These are phyloP conservation scores for Amphiprion clarkii DNA, from an alignment of 2,797 vertebrate species.

Conservation along the genomic window DNA sequence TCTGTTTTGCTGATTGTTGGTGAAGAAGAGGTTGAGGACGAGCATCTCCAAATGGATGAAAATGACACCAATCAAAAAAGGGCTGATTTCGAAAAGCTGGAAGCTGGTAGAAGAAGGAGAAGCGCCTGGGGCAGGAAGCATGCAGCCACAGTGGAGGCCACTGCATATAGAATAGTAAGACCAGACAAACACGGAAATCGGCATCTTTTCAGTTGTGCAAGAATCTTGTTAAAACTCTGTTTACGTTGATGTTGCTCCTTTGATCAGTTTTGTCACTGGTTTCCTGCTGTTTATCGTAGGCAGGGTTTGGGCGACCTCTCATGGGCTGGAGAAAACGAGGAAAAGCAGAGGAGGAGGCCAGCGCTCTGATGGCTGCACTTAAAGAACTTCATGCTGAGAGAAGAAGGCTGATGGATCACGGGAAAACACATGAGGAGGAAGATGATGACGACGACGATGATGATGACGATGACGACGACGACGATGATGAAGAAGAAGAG, in stretches of 20 bases:
- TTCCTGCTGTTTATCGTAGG: slow-evolving; percentile 44
- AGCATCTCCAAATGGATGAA: slow-evolving; percentile 17
- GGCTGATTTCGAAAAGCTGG: slow-evolving; percentile 1
- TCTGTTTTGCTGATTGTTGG: not conserved
- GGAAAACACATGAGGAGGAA: slow-evolving; percentile 55
- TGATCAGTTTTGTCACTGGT: not conserved
- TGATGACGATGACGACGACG: slow-evolving; percentile 35
- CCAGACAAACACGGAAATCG: not conserved
- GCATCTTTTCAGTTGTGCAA: not conserved
- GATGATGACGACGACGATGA: slow-evolving; percentile 55
- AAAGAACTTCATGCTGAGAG: slow-evolving; percentile 69
- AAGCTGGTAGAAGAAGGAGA: slow-evolving; percentile 58
- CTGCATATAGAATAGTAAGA: slow-evolving; percentile 77
- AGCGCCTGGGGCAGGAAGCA: slow-evolving; percentile 61
- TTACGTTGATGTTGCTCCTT: not conserved
- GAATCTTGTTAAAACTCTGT: not conserved
- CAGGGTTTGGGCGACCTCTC: slow-evolving; percentile 66
- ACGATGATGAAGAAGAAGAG: slow-evolving; percentile 68
- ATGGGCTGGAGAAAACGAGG: slow-evolving; percentile 64
- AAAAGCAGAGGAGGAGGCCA: slow-evolving; percentile 33
- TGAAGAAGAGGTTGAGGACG: slow-evolving; percentile 36
- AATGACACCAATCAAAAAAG: slow-evolving; percentile 24
- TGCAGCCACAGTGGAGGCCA: slow-evolving; percentile 64
- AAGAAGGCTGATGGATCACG: slow-evolving; percentile 62
- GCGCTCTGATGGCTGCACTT: slow-evolving; percentile 54